Evolutionary conservation across 2,888 invertebrate genomes (phyloP), one percentile per base, ranked within the genome.

Genomic region (Crematogaster levior): DNA sequence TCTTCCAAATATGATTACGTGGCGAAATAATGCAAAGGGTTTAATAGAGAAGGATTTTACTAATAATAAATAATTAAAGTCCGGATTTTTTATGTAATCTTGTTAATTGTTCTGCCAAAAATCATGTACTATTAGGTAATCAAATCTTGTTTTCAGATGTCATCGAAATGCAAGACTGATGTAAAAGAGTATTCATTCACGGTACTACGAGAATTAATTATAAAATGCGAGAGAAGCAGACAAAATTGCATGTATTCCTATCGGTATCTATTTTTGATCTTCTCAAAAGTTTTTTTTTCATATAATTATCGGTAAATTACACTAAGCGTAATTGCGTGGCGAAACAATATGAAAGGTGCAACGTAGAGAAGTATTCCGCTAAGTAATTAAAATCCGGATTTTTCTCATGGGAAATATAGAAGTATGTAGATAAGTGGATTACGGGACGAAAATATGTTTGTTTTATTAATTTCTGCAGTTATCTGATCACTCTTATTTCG

Each of bases 381-480:
- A 87, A 87, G 85, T 87, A 86, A 87, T 87, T 87, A 85, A 81
- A 85, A 66, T 86, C 79, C 51, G 75, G 56, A 63, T 53, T 56
- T 46, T 48, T 66, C 84, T 68, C 75, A 10, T 7, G 86, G 81
- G 81, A 72, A 83, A 79, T 83, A 74, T 74, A 66, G 60, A 84
- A 30, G 61, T 58, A 51, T 60, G 66, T 30, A 46, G 37, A 63
- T 68, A 77, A 83, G 43, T 34, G 46, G 24, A 77, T 83, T 53
- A 70, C 27, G 9, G 43, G 27, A 65, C 46, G 40, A 37, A 60
- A 74, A 74, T 60, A 10, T 51, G 48, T 68, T 18, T 77, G 40
- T 63, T 83, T 84, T 80, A 84, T 83, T 83, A 74, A 81, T 79
- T 65, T 84, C 58, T 9, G 37, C 46, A 51, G 43, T 48, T 66